Evolutionary conservation across 2,888 invertebrate genomes (phyloP), one percentile per base, ranked within the genome.

Genomic region (Spodoptera picta): DNA sequence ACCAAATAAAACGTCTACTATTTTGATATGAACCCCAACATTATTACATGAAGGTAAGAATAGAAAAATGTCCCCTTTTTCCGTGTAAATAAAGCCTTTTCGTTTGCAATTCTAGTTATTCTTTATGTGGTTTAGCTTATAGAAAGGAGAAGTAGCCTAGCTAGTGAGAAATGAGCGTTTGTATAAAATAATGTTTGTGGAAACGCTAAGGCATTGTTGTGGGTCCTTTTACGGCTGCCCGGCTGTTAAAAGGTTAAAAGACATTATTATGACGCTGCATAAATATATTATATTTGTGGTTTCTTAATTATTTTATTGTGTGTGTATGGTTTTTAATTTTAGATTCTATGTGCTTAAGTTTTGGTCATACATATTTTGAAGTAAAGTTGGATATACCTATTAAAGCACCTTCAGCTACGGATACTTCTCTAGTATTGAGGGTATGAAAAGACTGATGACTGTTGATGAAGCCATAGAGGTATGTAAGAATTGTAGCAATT

Each of bases 41-140:
- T 19, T 19, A 19, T 19, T 19, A 19, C 19, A 27, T 27, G 5
- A 27, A 27, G 27, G 27, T 27, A 3, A 4, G 27, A 27, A 27
- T 5, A 27, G 27, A 27, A 27, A 27, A 27, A 27, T 27, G 27
- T 27, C 3, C 5, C 48, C 58, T 60, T 58, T 48, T 57, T 58
- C n/a, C 42, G 6, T 46, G 57, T 44, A 54, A 44, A 50, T 46
- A 57, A 45, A 19, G 55, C 48, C 45, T 62, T 72, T 51, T 36
- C 11, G 24, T 60, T 54, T 51, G 45, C 24, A 36, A 58, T 66
- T 53, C 47, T 43, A 53, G 60, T 56, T 54, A 47, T 69, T 57
- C 56, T 51, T 61, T 72, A 55, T 72, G 72, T 36, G 36, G 53
- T 36, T 19, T 47, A 42, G 5, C 23, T 47, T 36, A 70, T 41